Base-by-base conservation (phyloP, 2,888 invertebrate species). In the Cataglyphis altisquamis region DNA sequence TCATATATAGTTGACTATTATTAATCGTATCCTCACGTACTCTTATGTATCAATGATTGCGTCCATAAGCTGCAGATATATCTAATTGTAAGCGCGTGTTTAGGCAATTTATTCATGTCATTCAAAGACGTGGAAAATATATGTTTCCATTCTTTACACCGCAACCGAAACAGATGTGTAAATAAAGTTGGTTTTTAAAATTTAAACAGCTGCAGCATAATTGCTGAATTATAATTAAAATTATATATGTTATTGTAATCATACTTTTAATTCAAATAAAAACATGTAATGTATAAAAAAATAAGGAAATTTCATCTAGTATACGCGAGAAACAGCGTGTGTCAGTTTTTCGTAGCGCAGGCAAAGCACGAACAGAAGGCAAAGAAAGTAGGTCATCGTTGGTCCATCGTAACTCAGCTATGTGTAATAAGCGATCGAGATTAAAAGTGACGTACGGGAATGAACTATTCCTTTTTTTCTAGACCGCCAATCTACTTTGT, bases 401-500 rank as follows among this genome's bases (percentile, higher is more conserved):
- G 66, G 72, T 80, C 60, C 73, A 83, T 87, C 86, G 82, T 84
- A 86, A 87, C 74, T 74, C 63, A 41, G n/a, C 41, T 81, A 52
- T 12, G 63, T 32, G 52, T 55, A 81, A 74, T 70, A 78, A 45
- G 21, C 80, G 83, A 83, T 81, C 52, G 60, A 72, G 83, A 83
- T 83, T 83, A 80, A 80, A 83, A 80, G 80, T 83, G 83, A 83
- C 80, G 63, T 55, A 45, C 8, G 39, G 15, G 52, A 52, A 62
- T 41, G 80, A 70, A 64, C 70, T 21, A 64, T 29, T 29, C 29
- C n/a, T 66, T 74, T 39, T 66, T 83, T 48, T 41, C 62, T 18
- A 25, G 41, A 52, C 39, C 21, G 41, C 45, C 63, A 52, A 75
- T 75, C 74, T 63, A 60, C 8, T 70, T n/a, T 52, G 66, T 66